Conservation (phyloP, 2,113 vertebrate genomes). For the Cettia cetti region DNA sequence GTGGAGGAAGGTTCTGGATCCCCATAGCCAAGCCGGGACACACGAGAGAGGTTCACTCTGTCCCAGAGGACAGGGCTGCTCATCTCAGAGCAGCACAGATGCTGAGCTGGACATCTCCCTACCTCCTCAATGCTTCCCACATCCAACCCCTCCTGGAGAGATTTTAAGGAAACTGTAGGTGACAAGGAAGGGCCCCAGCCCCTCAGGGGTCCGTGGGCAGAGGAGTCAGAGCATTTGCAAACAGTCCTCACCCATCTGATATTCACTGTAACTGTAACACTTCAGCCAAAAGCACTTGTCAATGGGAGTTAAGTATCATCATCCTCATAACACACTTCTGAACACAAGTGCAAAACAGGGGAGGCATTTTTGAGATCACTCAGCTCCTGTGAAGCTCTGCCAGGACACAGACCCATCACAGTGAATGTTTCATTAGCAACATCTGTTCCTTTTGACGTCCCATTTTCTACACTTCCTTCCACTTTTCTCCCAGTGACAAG, state of each 20-base stretch:
- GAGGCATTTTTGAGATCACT: neutral
- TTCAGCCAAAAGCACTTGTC: conserved; percentile 11
- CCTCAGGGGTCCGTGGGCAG: neutral
- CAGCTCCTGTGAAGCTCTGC: neutral
- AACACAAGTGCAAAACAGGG: neutral
- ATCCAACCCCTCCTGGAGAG: neutral
- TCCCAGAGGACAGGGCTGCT: neutral
- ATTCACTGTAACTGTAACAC: neutral
- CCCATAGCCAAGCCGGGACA: neutral
- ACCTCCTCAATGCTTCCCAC: neutral
- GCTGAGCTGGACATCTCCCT: neutral
- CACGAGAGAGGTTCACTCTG: rapidly evolving
- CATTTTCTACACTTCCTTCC: neutral
- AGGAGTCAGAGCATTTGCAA: neutral
- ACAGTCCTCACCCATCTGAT: neutral
- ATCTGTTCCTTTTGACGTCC: conserved; percentile 4
- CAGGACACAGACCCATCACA: neutral
- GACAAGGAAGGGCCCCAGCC: neutral
- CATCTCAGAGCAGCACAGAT: neutral
- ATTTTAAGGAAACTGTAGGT: neutral
- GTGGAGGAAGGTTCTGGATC: neutral
- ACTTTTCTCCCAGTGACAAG: neutral
- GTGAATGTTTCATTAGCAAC: conserved; percentile 4
- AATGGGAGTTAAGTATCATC: neutral
- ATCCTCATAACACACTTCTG: neutral